Evolutionary conservation across 2,797 vertebrate genomes (phyloP).

Genomic region (Arrhamphus sclerolepis): DNA sequence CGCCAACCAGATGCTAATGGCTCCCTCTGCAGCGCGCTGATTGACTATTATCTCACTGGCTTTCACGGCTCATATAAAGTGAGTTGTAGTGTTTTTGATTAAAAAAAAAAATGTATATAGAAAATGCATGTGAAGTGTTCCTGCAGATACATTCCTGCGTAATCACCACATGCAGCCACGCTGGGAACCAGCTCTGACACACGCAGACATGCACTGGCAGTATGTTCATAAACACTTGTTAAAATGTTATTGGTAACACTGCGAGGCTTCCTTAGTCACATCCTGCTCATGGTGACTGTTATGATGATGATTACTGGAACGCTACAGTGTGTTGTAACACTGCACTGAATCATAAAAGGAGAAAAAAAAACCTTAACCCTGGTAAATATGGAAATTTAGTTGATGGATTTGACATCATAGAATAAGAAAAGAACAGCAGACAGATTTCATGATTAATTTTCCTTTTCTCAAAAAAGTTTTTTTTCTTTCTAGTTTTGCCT

Average conservation of each 20-base stretch:
- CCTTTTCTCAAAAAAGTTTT: too few relatives aligned
- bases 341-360: conserved; percentile 11
- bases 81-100: conserved; percentile 17
- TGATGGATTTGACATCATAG: not conserved
- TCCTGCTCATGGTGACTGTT: conserved; percentile 33
- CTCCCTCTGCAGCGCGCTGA: conserved; percentile 27
- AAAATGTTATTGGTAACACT: conserved; percentile 12
- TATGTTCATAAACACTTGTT: conserved; percentile 1
- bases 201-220: conserved; percentile 28
- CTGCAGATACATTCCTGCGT: conserved; percentile 57
- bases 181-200: conserved; percentile 41
- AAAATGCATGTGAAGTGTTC: conserved; percentile 33
- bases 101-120: conserved; percentile 18
- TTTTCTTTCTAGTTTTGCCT: too few relatives aligned
- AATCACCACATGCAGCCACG: conserved; percentile 37
- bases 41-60: conserved; percentile 40
- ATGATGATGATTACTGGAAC: conserved; percentile 41
- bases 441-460: too few relatives aligned
- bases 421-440: not conserved
- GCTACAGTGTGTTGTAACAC: conserved; percentile 22
- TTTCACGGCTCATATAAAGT: conserved; percentile 27
- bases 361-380: not conserved
- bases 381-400: not conserved
- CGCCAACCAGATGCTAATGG: conserved; percentile 41
- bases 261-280: conserved; percentile 34